Conservation (phyloP, 2,113 vertebrate genomes). For the Platysternon megacephalum region DNA sequence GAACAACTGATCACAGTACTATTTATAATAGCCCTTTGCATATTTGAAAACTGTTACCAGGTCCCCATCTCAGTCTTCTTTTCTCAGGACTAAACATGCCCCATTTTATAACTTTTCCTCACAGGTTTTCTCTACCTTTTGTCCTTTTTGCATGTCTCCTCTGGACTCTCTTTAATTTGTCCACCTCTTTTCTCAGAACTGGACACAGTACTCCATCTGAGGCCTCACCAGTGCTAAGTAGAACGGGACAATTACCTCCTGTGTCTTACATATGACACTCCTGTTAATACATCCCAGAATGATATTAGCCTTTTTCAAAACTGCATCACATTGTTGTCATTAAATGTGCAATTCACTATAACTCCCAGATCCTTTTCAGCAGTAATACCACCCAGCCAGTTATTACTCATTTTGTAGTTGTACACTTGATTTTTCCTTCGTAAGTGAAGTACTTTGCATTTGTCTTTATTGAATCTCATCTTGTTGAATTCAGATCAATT, state of each 20-base stretch:
- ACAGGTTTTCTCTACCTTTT: neutral
- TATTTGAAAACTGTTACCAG: neutral
- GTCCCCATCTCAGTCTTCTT: neutral
- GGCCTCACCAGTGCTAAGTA: neutral
- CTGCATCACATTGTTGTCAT: neutral
- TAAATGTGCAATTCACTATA: neutral
- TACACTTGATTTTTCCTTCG: neutral
- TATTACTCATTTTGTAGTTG: neutral
- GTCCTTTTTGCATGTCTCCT: neutral
- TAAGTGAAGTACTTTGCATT: neutral
- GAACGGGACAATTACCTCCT: neutral
- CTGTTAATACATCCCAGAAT: neutral
- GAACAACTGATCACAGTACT: too few species aligned
- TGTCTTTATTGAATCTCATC: neutral
- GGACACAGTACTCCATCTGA: neutral
- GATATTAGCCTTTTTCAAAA: neutral
- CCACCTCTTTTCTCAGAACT: neutral
- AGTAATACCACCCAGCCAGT: neutral
- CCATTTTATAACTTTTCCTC: neutral
- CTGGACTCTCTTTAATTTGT: neutral
- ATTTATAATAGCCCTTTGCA: too few species aligned
- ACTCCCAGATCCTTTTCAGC: neutral
- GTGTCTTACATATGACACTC: neutral
- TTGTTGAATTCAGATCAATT: neutral
- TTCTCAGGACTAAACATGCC: neutral